A percentile compares a stretch with the other conserved stretches of the same genome.
These are phyloP conservation scores for Cephus runcator DNA, from an alignment of 2,888 invertebrate genomes.

Conservation along the genomic window DNA sequence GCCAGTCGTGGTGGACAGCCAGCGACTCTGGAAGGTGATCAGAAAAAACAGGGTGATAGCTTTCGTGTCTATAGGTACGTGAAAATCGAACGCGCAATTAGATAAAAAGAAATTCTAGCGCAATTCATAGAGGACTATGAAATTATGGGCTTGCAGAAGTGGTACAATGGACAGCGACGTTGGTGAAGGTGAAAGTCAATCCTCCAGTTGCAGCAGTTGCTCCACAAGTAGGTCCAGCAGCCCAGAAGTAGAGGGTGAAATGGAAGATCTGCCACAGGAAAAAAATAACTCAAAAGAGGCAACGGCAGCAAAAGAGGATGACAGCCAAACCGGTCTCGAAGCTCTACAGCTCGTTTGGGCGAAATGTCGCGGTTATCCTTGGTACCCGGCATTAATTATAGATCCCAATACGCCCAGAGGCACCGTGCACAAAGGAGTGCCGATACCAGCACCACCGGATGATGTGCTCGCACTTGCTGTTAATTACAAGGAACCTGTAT, in stretches of 20 bases:
- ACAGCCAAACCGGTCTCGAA: slow-evolving; percentile 69
- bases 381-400: slow-evolving; percentile 97
- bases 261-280: background rate
- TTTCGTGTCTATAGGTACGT: slow-evolving; percentile 58
- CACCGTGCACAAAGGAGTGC: slow-evolving; percentile 91
- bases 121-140: background rate
- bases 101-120: background rate
- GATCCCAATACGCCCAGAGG: slow-evolving; percentile 94
- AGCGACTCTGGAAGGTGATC: slow-evolving; percentile 40
- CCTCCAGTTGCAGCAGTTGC: slow-evolving; percentile 62
- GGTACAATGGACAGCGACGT: slow-evolving; percentile 58
- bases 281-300: slow-evolving; percentile 37
- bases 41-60: slow-evolving; percentile 60
- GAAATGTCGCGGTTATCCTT: slow-evolving; percentile 95
- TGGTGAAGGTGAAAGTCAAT: slow-evolving; percentile 61
- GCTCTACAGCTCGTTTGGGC: slow-evolving; percentile 96
- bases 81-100: too few species aligned
- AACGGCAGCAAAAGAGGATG: slow-evolving; percentile 26
- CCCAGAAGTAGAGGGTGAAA: slow-evolving; percentile 47
- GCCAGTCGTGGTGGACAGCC: slow-evolving; percentile 62
- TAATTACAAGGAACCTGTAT: slow-evolving; percentile 86
- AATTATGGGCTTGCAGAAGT: slow-evolving; percentile 40
- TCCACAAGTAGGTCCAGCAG: slow-evolving; percentile 60
- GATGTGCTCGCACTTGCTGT: slow-evolving; percentile 83
- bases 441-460: slow-evolving; percentile 92